Percentiles rank a stretch among this genome's conserved stretches.
Evolutionary conservation across 1,140 invertebrate species (phyloP).

Genomic region (Holotrichia oblita): DNA sequence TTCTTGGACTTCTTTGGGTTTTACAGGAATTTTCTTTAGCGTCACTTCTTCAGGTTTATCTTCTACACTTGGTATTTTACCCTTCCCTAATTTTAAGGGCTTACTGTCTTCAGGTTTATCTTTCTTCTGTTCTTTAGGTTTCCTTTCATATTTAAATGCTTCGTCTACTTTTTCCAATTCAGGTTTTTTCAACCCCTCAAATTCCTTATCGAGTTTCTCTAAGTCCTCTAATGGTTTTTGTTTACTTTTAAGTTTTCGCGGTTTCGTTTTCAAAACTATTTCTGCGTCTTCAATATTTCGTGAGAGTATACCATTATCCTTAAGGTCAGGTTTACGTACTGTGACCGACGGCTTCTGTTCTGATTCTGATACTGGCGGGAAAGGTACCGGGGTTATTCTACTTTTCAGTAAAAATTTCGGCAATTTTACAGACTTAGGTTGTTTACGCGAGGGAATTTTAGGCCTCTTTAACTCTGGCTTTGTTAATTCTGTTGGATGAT

Average conservation of each 20-base stretch:
- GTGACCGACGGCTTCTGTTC: slow-evolving; percentile 66
- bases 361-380: slow-evolving; percentile 64
- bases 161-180: slow-evolving; percentile 56
- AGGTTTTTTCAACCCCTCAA: slow-evolving; percentile 62
- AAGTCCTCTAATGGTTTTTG: slow-evolving; percentile 69
- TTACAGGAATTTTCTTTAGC: slow-evolving; percentile 56
- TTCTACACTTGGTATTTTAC: slow-evolving; percentile 63
- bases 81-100: slow-evolving; percentile 65
- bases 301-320: slow-evolving; percentile 72
- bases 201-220: slow-evolving; percentile 73
- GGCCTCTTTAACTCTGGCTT: slow-evolving; percentile 53
- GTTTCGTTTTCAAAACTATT: slow-evolving; percentile 67
- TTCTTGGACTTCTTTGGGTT: slow-evolving; percentile 56
- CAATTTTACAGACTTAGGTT: slow-evolving; percentile 53
- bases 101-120: slow-evolving; percentile 54
- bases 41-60: slow-evolving; percentile 60
- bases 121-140: slow-evolving; percentile 54
- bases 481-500: slow-evolving; percentile 51
- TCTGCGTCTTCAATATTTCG: slow-evolving; percentile 76
- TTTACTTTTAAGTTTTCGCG: slow-evolving; percentile 64
- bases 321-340: slow-evolving; percentile 63
- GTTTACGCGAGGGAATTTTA: slow-evolving; percentile 43
- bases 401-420: slow-evolving; percentile 74
- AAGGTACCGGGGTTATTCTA: slow-evolving; percentile 69
- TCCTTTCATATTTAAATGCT: slow-evolving; percentile 58